Evolutionary conservation across 2,888 invertebrate genomes (phyloP), one percentile per base, ranked within the genome.

Genomic region (Erpobdella octoculata): DNA sequence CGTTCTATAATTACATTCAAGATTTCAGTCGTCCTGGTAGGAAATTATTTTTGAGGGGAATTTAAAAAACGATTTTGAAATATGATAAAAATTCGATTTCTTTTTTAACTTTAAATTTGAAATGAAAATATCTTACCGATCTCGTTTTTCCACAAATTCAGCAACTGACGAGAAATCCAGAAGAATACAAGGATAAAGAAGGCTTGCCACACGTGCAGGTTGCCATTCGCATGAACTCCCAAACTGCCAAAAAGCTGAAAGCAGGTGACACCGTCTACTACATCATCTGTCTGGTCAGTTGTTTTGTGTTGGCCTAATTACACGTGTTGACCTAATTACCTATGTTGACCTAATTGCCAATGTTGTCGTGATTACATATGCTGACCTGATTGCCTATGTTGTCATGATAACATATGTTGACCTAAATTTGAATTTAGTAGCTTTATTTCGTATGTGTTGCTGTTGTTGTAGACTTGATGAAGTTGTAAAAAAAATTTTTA

Each of bases 211-310:
- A 96, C 82, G 95, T 96, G 0, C 89, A 89, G 80, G 92, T 93
- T n/a, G 96, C 97, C 0, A 79, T 92, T 71, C 86, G 96, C 77
- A 86, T 93, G 78, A 98, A 98, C 82, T 79, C 81, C 82, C 82
- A 82, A 65, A 82, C 82, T 28, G 88, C 87, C 70, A 91, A 91
- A 78, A 89, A 92, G 77, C 89, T 93, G 80, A 90, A 91, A 79
- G 90, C 90, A 77, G 97, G 97, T 0, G 98, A 99, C 81, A 92
- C 93, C 48, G 91, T 99, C 1, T 89, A 92, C 15, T 99, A 97
- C 81, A 87, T 98, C 1, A 92, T 99, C 79, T 98, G 98, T 83
- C 88, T 91, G 82, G 87, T 86, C 71, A 76, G 78, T 73, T n/a
- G 31, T 5, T 21, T 18, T 31, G 33, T 6, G 15, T 64, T 25